Conservation (phyloP, 2,888 invertebrate genomes). For the Stenotaenia linearis region DNA sequence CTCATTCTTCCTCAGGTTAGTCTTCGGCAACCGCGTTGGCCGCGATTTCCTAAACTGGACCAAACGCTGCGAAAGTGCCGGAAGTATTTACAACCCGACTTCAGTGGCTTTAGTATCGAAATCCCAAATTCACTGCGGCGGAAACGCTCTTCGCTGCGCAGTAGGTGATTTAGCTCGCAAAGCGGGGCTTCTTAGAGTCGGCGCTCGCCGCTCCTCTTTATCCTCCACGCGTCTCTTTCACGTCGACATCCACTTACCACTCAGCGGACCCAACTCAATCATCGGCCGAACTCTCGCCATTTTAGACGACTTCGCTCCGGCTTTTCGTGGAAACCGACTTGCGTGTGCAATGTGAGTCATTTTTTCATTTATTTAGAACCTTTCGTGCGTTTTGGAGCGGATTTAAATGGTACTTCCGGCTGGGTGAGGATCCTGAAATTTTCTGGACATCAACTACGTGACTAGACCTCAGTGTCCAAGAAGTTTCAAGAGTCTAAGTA, state of each 20-base stretch:
- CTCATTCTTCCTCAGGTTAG: neutral
- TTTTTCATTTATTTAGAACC: too few relatives aligned
- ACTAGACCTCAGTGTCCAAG: too few relatives aligned
- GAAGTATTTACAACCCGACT: constrained; percentile 69
- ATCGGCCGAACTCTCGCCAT: constrained; percentile 78
- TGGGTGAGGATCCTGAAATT: too few relatives aligned
- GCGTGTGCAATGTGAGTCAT: constrained; percentile 75
- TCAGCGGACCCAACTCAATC: constrained; percentile 67
- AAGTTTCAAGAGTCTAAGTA: too few relatives aligned
- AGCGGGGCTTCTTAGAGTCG: constrained; percentile 65
- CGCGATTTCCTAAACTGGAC: constrained; percentile 89
- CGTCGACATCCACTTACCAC: constrained; percentile 68
- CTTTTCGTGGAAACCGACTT: constrained; percentile 78
- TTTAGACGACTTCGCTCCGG: constrained; percentile 79
- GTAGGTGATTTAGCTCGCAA: constrained; percentile 63
- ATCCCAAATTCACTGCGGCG: constrained; percentile 19
- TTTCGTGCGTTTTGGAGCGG: too few relatives aligned
- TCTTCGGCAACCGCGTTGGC: constrained; percentile 57
- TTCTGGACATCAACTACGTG: too few relatives aligned
- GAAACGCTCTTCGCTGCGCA: constrained; percentile 37
- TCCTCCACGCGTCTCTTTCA: constrained; percentile 65
- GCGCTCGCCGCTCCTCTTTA: constrained; percentile 64
- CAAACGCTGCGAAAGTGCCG: constrained; percentile 72
- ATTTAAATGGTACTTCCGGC: too few relatives aligned
- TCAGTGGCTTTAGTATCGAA: constrained; percentile 49